phyloP scores from a whole-genome alignment of 2,797 vertebrate species.

The Uromys caudimaculatus region DNA sequence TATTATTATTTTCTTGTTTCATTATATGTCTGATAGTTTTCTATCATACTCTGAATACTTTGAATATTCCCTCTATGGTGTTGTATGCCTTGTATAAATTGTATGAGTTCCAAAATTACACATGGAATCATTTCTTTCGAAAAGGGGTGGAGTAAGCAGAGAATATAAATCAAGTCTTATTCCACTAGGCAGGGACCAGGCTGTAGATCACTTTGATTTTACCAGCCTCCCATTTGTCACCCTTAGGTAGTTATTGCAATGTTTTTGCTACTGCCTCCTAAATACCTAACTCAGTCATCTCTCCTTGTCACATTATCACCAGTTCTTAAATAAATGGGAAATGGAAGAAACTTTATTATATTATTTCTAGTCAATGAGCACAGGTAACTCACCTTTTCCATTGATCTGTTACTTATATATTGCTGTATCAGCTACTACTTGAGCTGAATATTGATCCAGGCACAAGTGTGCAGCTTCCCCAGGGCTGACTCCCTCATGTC shows the following conservation, averaged over 20 bases:
- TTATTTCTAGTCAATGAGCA: slow-evolving; percentile 39
- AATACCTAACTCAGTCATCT: not conserved
- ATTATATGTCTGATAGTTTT: slow-evolving; percentile 29
- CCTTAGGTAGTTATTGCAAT: not conserved
- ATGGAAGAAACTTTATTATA: slow-evolving; percentile 57
- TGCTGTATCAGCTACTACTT: not conserved
- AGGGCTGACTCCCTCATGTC: rapidly evolving
- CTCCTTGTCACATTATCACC: not conserved
- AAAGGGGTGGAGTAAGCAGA: not conserved
- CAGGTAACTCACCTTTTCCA: slow-evolving; percentile 42
- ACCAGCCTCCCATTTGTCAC: not conserved
- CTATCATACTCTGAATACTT: not conserved
- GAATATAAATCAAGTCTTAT: not conserved
- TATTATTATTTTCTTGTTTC: not conserved
- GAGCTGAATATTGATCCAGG: not conserved
- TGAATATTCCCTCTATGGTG: not conserved
- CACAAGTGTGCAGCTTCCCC: not conserved
- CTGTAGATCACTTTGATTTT: not conserved
- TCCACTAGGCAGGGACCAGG: not conserved
- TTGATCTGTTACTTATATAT: slow-evolving; percentile 51
- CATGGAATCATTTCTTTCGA: not conserved
- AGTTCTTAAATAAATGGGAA: slow-evolving; percentile 44
- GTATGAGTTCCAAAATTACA: not conserved
- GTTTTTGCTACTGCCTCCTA: not conserved
- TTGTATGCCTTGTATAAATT: not conserved